These are phyloP conservation scores for Dreissena polymorpha DNA, from an alignment of 1,140 invertebrate species.

Conservation along the genomic window DNA sequence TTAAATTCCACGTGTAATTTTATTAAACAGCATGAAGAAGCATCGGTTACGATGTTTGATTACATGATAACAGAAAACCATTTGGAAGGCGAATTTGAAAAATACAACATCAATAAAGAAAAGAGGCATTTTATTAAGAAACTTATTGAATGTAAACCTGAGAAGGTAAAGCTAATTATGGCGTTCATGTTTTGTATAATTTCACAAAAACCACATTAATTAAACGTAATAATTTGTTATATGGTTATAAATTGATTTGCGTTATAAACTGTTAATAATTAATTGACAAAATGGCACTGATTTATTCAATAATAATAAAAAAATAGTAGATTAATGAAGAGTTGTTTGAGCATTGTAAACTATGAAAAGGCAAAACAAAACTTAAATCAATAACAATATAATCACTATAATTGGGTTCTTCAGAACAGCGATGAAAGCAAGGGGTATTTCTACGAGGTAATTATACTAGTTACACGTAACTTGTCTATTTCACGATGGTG, in stretches of 20 bases:
- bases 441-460: too few relatives aligned
- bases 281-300: background rate
- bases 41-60: conserved; percentile 79
- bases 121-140: conserved; percentile 80
- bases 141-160: conserved; percentile 70
- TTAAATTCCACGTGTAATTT: too few relatives aligned
- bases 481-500: too few relatives aligned
- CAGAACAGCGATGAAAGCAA: too few relatives aligned
- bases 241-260: background rate
- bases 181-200: background rate
- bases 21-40: conserved; percentile 82
- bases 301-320: too few relatives aligned
- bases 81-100: conserved; percentile 65
- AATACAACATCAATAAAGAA: conserved; percentile 56
- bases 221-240: background rate
- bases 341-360: too few relatives aligned
- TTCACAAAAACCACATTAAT: background rate
- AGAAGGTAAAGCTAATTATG: conserved; percentile 12
- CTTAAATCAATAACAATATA: too few relatives aligned
- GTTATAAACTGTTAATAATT: background rate
- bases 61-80: conserved; percentile 78
- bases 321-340: too few relatives aligned
- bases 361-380: too few relatives aligned
- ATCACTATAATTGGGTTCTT: too few relatives aligned
- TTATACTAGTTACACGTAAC: too few relatives aligned